These are phyloP conservation scores for Rhamphomyia laevipes DNA, from an alignment of 2,888 invertebrate species.

Conservation along the genomic window DNA sequence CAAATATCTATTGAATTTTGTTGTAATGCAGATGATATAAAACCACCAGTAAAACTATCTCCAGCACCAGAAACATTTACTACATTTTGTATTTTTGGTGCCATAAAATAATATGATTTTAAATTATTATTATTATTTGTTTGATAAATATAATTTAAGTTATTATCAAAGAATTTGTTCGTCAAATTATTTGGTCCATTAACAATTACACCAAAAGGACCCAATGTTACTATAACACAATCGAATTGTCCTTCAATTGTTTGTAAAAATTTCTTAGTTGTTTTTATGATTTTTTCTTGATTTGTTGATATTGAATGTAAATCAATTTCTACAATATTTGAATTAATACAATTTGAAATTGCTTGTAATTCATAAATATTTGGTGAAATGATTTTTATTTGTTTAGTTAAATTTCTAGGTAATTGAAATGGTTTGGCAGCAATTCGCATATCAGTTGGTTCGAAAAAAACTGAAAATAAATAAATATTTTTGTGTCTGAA, in stretches of 20 bases:
- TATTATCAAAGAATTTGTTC: conserved; percentile 12
- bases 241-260: conserved; percentile 41
- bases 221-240: conserved; percentile 51
- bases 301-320: neutral
- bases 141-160: conserved; percentile 3
- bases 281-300: conserved; percentile 20
- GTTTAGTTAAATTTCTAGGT: conserved; percentile 18
- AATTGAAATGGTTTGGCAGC: conserved; percentile 56
- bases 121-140: neutral
- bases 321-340: neutral
- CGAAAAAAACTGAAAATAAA: conserved; percentile 61
- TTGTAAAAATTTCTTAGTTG: conserved; percentile 28
- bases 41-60: conserved; percentile 62
- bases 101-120: conserved; percentile 35
- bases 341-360: conserved; percentile 46
- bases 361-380: conserved; percentile 64
- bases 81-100: conserved; percentile 36
- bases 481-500: too few species aligned
- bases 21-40: conserved; percentile 49
- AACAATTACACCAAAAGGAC: conserved; percentile 46
- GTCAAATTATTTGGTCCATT: conserved; percentile 20
- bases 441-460: conserved; percentile 74
- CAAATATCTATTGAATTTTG: conserved; percentile 45
- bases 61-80: conserved; percentile 75
- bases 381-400: conserved; percentile 55